phyloP scores from a whole-genome alignment of 2,797 vertebrate species.

The Myotis daubentonii region DNA sequence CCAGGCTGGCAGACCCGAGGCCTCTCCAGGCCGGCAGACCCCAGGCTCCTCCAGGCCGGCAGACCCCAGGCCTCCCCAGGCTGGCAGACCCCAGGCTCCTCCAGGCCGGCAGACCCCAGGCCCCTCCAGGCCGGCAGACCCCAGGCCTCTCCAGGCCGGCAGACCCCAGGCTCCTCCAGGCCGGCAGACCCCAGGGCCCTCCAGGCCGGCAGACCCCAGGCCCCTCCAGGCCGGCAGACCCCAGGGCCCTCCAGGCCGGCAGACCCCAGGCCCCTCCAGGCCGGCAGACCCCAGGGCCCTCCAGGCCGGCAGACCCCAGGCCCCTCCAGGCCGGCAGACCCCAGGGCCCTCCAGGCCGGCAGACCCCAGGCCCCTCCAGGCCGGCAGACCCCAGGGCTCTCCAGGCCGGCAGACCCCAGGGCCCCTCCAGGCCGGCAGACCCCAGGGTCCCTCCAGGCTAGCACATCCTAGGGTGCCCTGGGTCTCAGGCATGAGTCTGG shows the following conservation, averaged over 20 bases:
- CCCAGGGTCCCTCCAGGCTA: fast-evolving
- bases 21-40: not conserved
- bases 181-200: not conserved
- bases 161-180: not conserved
- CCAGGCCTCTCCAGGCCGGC: not conserved
- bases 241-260: not conserved
- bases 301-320: too few relatives aligned
- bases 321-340: too few relatives aligned
- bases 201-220: not conserved
- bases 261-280: not conserved
- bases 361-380: too few relatives aligned
- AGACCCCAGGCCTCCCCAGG: not conserved
- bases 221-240: too few relatives aligned
- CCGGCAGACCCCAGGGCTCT: too few relatives aligned
- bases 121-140: not conserved
- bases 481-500: not conserved
- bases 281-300: too few relatives aligned
- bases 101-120: not conserved
- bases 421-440: too few relatives aligned
- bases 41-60: not conserved
- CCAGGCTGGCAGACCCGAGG: not conserved
- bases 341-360: too few relatives aligned
- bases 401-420: too few relatives aligned
- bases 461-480: not conserved
- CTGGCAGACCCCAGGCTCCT: not conserved